Evolutionary conservation across 2,888 invertebrate genomes (phyloP).

Genomic region (Diarsia dahlii): DNA sequence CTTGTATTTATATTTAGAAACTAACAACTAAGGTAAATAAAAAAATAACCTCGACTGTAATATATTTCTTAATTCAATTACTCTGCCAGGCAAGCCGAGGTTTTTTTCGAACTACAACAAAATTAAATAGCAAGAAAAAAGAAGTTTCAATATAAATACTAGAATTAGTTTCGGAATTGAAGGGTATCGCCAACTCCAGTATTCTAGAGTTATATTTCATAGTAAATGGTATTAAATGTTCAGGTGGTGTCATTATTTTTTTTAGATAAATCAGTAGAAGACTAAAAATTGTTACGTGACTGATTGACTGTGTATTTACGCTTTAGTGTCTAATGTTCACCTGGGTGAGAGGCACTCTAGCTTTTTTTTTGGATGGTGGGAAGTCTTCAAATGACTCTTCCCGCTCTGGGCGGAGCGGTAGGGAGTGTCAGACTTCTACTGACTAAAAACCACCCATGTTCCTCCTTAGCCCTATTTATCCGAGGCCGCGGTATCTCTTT

Average conservation of each 20-base stretch:
- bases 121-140: constrained; percentile 26
- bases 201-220: not conserved
- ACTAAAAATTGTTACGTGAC: not conserved
- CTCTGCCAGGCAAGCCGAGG: not conserved
- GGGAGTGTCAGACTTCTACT: no score
- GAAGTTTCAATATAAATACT: not conserved
- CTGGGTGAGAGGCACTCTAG: no score
- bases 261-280: not conserved
- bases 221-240: not conserved
- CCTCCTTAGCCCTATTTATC: no score
- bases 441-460: no score
- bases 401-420: no score
- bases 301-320: not conserved
- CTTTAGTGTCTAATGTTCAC: no score
- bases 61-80: not conserved
- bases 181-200: constrained; percentile 12
- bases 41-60: not conserved
- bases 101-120: constrained; percentile 14
- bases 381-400: no score
- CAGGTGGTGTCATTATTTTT: not conserved
- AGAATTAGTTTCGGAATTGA: constrained; percentile 6
- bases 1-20: not conserved
- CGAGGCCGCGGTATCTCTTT: no score
- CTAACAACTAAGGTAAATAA: not conserved
- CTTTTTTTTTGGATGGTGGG: no score